Percentiles rank a stretch among this genome's conserved stretches.
Conservation (phyloP, 2,113 vertebrate species). For the Melanerpes formicivorus region DNA sequence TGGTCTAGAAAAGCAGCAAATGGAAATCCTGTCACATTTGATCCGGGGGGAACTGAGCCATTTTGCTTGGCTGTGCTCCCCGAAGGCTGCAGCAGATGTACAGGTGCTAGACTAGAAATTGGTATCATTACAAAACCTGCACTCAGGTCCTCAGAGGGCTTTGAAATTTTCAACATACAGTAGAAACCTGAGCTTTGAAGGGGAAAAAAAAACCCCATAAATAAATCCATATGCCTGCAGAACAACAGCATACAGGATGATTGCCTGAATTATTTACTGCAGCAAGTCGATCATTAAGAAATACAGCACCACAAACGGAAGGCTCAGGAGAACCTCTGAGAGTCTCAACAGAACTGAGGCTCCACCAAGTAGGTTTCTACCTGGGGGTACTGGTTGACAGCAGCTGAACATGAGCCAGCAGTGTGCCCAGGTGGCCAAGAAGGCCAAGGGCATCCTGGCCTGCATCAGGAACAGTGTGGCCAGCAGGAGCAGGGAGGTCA, state of each 20-base stretch:
- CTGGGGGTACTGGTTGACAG: too few relatives aligned
- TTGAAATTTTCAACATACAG: constrained; percentile 64
- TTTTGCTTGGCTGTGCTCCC: constrained; percentile 61
- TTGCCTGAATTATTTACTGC: constrained; percentile 73
- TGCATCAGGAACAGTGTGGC: too few relatives aligned
- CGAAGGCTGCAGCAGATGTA: constrained; percentile 56
- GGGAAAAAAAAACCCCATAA: not conserved
- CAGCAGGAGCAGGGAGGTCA: too few relatives aligned
- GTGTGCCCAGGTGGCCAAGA: too few relatives aligned
- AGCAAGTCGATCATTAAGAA: constrained; percentile 64
- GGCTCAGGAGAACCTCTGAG: constrained; percentile 21
- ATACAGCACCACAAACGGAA: not conserved
- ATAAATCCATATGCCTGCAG: constrained; percentile 51
- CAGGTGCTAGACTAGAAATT: constrained; percentile 68
- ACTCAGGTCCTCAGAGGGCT: constrained; percentile 63
- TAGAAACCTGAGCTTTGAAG: constrained; percentile 59
- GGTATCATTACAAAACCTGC: constrained; percentile 71
- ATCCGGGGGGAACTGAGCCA: constrained; percentile 42
- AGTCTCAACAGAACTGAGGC: constrained; percentile 35
- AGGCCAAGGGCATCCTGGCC: too few relatives aligned
- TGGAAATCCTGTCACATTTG: constrained; percentile 58
- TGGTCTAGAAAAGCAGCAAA: constrained; percentile 54
- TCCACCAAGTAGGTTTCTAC: not conserved
- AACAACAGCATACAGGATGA: constrained; percentile 64
- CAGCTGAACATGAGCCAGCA: too few relatives aligned